Evolutionary conservation across 2,888 invertebrate genomes (phyloP), one percentile per base, ranked within the genome.

Genomic region (Odontocerum albicorne): DNA sequence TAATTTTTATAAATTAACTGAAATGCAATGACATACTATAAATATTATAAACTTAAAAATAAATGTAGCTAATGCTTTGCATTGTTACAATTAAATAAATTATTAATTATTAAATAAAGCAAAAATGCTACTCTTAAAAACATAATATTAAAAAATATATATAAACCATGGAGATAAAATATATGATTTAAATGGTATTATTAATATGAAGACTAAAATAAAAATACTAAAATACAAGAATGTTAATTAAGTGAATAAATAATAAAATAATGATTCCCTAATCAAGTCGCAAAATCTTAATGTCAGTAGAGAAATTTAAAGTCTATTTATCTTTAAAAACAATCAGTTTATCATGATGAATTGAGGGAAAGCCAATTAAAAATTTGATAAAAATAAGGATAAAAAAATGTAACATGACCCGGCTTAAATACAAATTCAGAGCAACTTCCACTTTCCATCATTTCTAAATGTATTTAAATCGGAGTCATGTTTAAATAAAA

Each of bases 381-480:
- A 7, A 35, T 35, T 35, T 35, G 12, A 35, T 35, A 35, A 35
- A 35, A 7, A 12, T 7, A 33, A 15, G 15, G 4, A 21, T 38
- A 15, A 10, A 51, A 31, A 36, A 50, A 12, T 21, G 13, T 31
- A 44, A 38, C 42, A 51, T 43, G 55, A 44, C 47, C 15, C 36
- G 33, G 36, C 45, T 35, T 31, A 31, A 49, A 55, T 46, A 43
- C 55, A 52, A 38, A 32, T 43, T 21, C 43, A 57, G 57, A 60
- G 60, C 60, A 60, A 60, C 60, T 60, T 60, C 60, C 60, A 60
- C 46, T 57, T 60, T 55, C 47, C 60, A 60, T 54, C 60, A 54
- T 33, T 55, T 52, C 36, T 51, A 40, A 40, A 45, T 55, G 58
- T 55, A 40, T 55, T 58, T 51, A 22, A 17, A 38, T 39, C 19